Base-by-base conservation (phyloP, 2,797 vertebrate genomes). In the Mus caroli region DNA sequence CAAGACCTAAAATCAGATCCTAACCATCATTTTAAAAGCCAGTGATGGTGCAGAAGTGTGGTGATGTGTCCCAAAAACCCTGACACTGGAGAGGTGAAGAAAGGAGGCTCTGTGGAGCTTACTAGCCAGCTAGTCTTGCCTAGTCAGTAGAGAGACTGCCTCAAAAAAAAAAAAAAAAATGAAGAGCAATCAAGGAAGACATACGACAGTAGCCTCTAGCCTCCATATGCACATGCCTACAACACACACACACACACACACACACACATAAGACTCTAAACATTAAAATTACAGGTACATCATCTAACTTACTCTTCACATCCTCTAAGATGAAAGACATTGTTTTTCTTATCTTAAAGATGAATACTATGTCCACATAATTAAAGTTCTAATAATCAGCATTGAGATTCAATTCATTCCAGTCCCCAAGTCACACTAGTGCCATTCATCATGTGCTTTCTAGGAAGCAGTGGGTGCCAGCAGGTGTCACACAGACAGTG, bases 331-430 rank as follows among this genome's bases (percentile, higher is more conserved):
- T 67, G 40, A 82, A 92, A 91, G 13, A 62, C 28, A 46, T 40
- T 52, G 50, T 82, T 86, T 95, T 78, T 26, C 7, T 78, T 82
- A 50, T 37, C 22, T 91, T 88, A 56, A 0, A 91, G 90, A 91
- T 80, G 77, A 40, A 1, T 26, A n/a, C 11, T 60, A 75, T 37
- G 24, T 54, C 60, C 56, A 91, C 52, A 50, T 62, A 75, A 82
- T 80, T 31, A 22, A 14, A 28, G 75, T 7, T 78, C 52, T 69
- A 69, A 34, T 28, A 40, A 52, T 77, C 71, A 46, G 1, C 69
- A 4, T 43, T 82, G 60, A 85, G 54, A 83, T 58, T 88, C 52
- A 43, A 46, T 83, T 82, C 28, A 13, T 78, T 60, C 22, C 69
- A 67, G 92, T 19, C 26, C 46, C 69, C 4, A 11, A 91, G 60